Evolutionary conservation across 1,140 invertebrate species (phyloP), one percentile per base, ranked within the genome.

Genomic region (Sinella curviseta): DNA sequence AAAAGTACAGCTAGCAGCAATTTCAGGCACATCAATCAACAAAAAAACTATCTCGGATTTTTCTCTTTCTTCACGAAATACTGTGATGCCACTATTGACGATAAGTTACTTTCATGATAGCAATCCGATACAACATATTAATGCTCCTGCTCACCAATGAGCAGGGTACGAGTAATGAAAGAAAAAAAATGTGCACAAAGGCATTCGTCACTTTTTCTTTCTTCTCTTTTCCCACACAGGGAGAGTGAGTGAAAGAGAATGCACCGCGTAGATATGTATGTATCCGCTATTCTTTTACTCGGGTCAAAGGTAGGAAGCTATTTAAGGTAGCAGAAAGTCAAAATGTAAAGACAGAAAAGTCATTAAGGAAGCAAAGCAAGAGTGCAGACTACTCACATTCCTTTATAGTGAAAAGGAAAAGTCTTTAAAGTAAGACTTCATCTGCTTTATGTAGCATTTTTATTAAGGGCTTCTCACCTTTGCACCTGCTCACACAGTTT

Each of bases 21-120:
- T 70, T 70, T 70, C 31, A n/a, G 26, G 26, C 65, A 33, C 55
- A 60, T 60, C 65, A 70, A 70, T 33, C 65, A 70, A 70, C 3
- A n/a, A 70, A 70, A 70, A 70, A 8, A 3, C n/a, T n/a, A n/a
- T n/a, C n/a, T n/a, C n/a, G n/a, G n/a, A n/a, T n/a, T n/a, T n/a
- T 70, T 33, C 31, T 70, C n/a, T 60, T 26, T 60, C 24, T 60
- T 14, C 57, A n/a, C 3, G 12, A 26, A 60, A 60, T 12, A 17
- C 57, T 16, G 20, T 8, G 4, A 65, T 65, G 24, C 57, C 24
- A 65, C 14, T 65, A 26, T n/a, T n/a, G n/a, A n/a, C n/a, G n/a
- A n/a, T n/a, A n/a, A 60, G 55, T 60, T 60, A 60, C 12, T 3
- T 60, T 24, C 24, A n/a, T 60, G 55, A 60, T 60, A 60, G n/a